Percentiles rank a stretch among this genome's conserved stretches.
Evolutionary conservation across 2,113 vertebrate genomes (phyloP).

Genomic region (Rhynchomys soricoides): DNA sequence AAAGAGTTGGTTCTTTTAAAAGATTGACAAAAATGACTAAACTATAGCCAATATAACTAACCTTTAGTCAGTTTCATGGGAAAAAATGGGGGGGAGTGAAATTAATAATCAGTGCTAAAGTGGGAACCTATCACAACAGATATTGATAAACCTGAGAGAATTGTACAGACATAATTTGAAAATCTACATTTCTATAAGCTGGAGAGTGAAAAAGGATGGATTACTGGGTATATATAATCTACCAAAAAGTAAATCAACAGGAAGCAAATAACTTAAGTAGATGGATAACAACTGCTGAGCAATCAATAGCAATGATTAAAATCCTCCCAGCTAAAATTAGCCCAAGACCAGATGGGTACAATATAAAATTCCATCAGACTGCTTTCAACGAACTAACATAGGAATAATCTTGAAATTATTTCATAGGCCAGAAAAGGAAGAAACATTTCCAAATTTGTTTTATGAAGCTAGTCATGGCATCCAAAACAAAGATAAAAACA

Average conservation of each 20-base stretch:
- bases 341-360: background rate
- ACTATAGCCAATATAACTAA: background rate
- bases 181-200: background rate
- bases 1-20: background rate
- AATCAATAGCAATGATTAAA: background rate
- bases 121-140: background rate
- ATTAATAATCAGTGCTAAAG: background rate
- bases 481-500: background rate
- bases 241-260: background rate
- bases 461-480: background rate
- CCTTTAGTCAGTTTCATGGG: background rate
- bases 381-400: background rate
- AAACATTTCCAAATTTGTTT: background rate
- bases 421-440: too few relatives aligned
- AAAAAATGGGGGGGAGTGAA: background rate
- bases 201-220: background rate
- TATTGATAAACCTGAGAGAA: background rate
- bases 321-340: background rate
- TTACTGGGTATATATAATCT: background rate
- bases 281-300: background rate
- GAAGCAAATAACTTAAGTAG: background rate
- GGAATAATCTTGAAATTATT: background rate
- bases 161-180: too few relatives aligned
- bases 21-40: background rate
- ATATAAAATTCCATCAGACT: background rate